phyloP scores from a whole-genome alignment of 2,113 vertebrate species.

The Etheostoma spectabile region DNA sequence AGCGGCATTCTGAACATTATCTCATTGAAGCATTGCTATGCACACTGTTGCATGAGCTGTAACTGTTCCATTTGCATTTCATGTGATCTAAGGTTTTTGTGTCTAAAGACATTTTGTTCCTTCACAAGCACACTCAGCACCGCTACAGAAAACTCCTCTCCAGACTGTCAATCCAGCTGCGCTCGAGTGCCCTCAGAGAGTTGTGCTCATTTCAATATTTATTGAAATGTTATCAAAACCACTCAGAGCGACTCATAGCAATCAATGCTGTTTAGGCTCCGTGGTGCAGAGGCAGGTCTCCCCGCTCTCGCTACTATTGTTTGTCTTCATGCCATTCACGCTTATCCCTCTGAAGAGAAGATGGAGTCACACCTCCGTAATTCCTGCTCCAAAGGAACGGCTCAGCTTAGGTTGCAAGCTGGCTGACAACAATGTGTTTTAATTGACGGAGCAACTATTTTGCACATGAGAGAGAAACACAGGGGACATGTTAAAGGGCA shows the following conservation, averaged over 20 bases:
- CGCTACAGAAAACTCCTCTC: constrained; percentile 45
- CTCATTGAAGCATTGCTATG: constrained; percentile 5
- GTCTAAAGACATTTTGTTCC: constrained; percentile 36
- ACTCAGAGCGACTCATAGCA: constrained; percentile 72
- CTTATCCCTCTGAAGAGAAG: constrained; percentile 53
- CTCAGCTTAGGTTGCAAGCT: constrained; percentile 52
- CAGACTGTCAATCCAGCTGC: constrained; percentile 59
- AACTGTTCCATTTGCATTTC: constrained; percentile 31
- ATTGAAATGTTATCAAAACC: constrained; percentile 82
- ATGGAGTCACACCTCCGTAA: constrained; percentile 64
- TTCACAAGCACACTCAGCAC: constrained; percentile 3
- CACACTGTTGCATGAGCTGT: constrained; percentile 13
- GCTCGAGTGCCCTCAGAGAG: constrained; percentile 57
- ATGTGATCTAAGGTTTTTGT: constrained; percentile 17
- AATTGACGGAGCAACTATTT: constrained; percentile 63
- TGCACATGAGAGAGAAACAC: constrained; percentile 31
- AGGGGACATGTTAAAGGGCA: constrained; percentile 15
- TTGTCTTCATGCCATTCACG: constrained; percentile 58
- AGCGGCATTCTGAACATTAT: constrained; percentile 15
- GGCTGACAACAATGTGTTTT: constrained; percentile 61
- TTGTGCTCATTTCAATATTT: constrained; percentile 79
- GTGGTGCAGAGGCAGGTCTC: constrained; percentile 51
- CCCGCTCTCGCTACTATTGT: constrained; percentile 52
- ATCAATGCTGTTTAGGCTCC: constrained; percentile 74
- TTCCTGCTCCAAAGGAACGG: constrained; percentile 43